Evolutionary conservation across 2,113 vertebrate genomes (phyloP).

Genomic region (Maccullochella peelii): DNA sequence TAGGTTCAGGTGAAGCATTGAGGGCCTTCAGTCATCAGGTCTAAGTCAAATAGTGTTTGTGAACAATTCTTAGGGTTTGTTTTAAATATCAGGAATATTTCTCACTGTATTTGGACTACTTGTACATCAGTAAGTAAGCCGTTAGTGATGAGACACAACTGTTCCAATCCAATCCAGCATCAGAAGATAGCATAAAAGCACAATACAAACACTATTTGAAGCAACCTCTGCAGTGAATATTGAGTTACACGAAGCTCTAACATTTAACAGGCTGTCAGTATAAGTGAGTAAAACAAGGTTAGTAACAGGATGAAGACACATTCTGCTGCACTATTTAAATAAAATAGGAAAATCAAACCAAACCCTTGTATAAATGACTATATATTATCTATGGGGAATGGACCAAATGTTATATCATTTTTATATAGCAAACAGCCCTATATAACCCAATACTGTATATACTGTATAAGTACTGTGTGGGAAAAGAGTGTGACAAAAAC

Average conservation of each 20-base stretch:
- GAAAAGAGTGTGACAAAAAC: not conserved
- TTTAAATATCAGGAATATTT: not conserved
- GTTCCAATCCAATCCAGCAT: too few relatives aligned
- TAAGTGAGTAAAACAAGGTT: conserved; percentile 5
- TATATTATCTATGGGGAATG: not conserved
- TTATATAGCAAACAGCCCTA: not conserved
- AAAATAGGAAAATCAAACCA: not conserved
- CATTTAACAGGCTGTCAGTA: not conserved
- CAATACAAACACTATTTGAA: not conserved
- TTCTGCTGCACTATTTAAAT: not conserved
- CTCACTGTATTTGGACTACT: not conserved
- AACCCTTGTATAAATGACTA: not conserved
- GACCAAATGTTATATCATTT: not conserved
- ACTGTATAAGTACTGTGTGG: not conserved
- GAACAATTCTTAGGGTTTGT: not conserved
- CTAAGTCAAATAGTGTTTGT: not conserved
- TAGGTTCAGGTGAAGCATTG: not conserved
- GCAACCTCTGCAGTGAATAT: not conserved
- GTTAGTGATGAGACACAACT: not conserved
- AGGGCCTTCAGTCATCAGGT: not conserved
- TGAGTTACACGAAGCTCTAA: not conserved
- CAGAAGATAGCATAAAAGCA: not conserved
- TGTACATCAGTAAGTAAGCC: not conserved
- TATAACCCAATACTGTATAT: not conserved
- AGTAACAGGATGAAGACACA: not conserved